Conservation (phyloP, 1,140 invertebrate genomes). For the Anadara kagoshimensis region DNA sequence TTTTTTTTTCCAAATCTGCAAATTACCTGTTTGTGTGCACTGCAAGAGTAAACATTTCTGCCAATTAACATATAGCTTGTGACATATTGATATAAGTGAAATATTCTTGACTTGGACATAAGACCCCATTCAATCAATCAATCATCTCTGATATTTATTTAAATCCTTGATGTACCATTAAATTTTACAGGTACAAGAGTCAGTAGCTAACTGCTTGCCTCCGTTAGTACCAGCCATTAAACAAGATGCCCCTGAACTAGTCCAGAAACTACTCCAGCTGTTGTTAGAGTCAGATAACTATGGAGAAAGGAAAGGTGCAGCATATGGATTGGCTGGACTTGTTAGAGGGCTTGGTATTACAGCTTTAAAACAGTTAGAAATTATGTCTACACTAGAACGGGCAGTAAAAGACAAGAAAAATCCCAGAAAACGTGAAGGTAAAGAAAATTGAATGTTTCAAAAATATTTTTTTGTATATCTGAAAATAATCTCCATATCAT, state of each 20-base stretch:
- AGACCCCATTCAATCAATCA: no score
- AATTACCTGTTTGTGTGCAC: no score
- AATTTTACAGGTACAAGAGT: constrained; percentile 90
- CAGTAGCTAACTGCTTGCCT: constrained; percentile 96
- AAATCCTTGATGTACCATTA: not conserved
- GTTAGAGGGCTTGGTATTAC: constrained; percentile 98
- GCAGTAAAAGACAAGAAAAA: constrained; percentile 99
- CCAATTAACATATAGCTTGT: no score
- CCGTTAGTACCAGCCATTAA: constrained; percentile 93
- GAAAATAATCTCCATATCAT: no score
- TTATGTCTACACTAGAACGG: constrained; percentile 94
- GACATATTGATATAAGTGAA: no score
- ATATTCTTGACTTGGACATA: no score
- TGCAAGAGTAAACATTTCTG: no score
- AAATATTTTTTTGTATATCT: not conserved
- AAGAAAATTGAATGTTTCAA: not conserved
- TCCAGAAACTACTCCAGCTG: constrained; percentile 89
- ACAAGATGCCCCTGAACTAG: constrained; percentile 89
- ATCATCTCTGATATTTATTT: constrained; percentile 21
- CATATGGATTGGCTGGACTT: constrained; percentile 75
- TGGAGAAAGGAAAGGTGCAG: constrained; percentile 88
- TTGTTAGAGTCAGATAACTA: constrained; percentile 96
- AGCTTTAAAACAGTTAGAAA: constrained; percentile 94
- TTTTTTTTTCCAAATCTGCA: no score
- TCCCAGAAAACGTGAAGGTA: constrained; percentile 91